These are phyloP conservation scores for Ladona fulva DNA, from an alignment of 1,140 invertebrate genomes.

Conservation along the genomic window DNA sequence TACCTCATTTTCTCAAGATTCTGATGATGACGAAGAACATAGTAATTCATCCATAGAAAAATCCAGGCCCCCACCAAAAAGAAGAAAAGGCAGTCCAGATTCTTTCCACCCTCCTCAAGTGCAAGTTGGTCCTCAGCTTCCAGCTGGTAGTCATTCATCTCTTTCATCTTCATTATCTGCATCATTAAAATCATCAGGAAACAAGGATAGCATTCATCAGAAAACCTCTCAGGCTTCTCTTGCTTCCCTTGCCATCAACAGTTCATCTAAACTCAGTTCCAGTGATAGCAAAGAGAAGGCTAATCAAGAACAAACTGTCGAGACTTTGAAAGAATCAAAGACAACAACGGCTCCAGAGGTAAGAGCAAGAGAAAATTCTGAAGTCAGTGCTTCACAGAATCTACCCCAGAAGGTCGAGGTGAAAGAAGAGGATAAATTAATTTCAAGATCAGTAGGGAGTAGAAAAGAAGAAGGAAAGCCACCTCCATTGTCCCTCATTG, in stretches of 20 bases:
- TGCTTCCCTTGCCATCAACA: too few species aligned
- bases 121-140: constrained; percentile 10
- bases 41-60: constrained; percentile 11
- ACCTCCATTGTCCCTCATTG: constrained; percentile 42
- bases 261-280: too few species aligned
- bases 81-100: constrained; percentile 5
- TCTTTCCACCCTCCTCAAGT: background rate
- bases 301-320: background rate
- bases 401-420: constrained; percentile 29
- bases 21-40: constrained; percentile 25
- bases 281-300: too few species aligned
- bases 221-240: too few species aligned
- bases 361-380: constrained; percentile 16
- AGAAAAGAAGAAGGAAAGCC: constrained; percentile 16
- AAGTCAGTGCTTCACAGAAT: background rate
- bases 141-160: background rate
- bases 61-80: constrained; percentile 13
- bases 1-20: constrained; percentile 42
- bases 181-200: too few species aligned
- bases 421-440: constrained; percentile 24
- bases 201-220: too few species aligned
- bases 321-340: background rate
- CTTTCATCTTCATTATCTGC: too few species aligned
- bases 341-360: background rate
- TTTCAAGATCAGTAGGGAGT: constrained; percentile 20